phyloP scores from a whole-genome alignment of 1,140 invertebrate genomes.

The Philotrypesis tridentata region DNA sequence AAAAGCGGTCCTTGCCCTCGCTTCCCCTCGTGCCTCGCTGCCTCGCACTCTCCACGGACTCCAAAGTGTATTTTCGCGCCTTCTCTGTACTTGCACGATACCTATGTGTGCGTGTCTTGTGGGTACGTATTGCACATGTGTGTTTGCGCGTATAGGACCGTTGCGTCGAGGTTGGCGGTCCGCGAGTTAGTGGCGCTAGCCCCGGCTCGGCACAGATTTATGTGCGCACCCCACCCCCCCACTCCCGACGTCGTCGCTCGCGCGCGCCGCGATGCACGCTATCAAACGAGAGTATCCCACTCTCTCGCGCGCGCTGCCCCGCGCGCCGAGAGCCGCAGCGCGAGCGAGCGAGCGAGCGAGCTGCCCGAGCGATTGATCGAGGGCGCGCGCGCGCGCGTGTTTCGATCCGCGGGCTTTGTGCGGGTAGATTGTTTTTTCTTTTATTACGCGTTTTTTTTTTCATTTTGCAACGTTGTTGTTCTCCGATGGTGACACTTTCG shows the following conservation, averaged over 20 bases:
- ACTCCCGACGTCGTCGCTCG: neutral
- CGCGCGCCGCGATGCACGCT: conserved; percentile 15
- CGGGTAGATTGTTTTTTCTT: no score
- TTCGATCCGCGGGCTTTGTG: no score
- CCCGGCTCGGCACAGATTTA: conserved; percentile 48
- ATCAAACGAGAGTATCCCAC: conserved; percentile 21
- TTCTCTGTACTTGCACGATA: neutral
- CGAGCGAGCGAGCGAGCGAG: no score
- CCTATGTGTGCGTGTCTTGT: no score
- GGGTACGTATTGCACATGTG: neutral
- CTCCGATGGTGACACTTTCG: no score
- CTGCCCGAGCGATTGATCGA: no score
- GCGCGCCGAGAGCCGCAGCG: no score
- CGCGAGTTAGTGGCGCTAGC: conserved; percentile 45
- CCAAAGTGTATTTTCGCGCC: neutral
- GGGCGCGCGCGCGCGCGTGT: no score
- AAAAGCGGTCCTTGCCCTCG: conserved; percentile 18
- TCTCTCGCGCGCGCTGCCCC: neutral
- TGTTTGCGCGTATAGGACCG: neutral
- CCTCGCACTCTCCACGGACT: neutral
- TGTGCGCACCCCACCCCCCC: conserved; percentile 47
- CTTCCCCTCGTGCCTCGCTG: neutral
- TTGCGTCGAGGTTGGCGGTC: conserved; percentile 15
- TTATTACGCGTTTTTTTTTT: no score
- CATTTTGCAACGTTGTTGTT: no score